Percentiles rank a stretch among this genome's conserved stretches.
Evolutionary conservation across 2,888 invertebrate species (phyloP).

Genomic region (Chrysolina oricalcia): DNA sequence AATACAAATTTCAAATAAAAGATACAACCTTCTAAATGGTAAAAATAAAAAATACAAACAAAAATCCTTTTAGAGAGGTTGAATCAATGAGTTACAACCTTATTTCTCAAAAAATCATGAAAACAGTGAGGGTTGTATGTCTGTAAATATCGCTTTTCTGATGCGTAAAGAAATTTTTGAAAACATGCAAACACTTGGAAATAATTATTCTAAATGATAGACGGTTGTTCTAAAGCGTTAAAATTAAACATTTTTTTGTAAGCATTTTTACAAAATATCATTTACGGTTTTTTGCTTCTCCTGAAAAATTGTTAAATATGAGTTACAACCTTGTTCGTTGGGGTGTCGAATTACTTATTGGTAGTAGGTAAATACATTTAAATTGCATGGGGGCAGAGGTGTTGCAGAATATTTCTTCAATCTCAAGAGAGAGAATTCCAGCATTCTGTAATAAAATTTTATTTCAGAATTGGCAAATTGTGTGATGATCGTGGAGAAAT

Average conservation of each 20-base stretch:
- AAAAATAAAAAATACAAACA: neutral
- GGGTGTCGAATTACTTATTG: neutral
- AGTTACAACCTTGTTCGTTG: constrained; percentile 14
- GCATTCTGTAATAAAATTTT: too few relatives aligned
- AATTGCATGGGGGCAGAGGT: too few relatives aligned
- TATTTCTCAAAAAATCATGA: constrained; percentile 10
- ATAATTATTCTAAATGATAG: neutral
- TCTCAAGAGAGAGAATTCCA: too few relatives aligned
- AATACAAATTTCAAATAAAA: constrained; percentile 3
- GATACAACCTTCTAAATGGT: constrained; percentile 4
- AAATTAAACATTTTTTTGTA: constrained; percentile 10
- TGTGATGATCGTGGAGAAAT: too few relatives aligned
- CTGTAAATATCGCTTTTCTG: constrained; percentile 7
- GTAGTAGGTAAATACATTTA: too few relatives aligned
- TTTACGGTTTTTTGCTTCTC: constrained; percentile 9
- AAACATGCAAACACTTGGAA: constrained; percentile 8
- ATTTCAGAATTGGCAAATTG: too few relatives aligned
- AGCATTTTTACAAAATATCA: constrained; percentile 8
- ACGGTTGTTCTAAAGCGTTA: constrained; percentile 8
- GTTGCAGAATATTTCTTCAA: too few relatives aligned
- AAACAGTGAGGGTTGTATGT: too few relatives aligned
- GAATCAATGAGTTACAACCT: constrained; percentile 12
- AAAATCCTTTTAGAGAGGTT: constrained; percentile 3
- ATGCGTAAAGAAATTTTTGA: constrained; percentile 3
- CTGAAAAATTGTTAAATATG: constrained; percentile 10